These are phyloP conservation scores for Gopherus evgoodei DNA, from an alignment of 2,113 vertebrate species.

Conservation along the genomic window DNA sequence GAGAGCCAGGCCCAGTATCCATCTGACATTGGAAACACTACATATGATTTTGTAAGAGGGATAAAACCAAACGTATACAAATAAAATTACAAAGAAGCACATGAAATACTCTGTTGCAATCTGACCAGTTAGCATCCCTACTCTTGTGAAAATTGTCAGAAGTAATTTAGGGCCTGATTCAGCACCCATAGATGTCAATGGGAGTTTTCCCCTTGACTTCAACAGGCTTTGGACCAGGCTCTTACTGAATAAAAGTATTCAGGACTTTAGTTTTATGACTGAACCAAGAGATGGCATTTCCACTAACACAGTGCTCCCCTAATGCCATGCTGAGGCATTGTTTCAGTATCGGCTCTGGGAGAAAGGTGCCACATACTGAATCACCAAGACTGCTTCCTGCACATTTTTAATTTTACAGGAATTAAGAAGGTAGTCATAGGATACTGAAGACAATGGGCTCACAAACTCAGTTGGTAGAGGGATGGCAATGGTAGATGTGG, in stretches of 20 bases:
- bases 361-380: constrained; percentile 32
- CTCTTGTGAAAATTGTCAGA: not conserved
- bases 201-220: not conserved
- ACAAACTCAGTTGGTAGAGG: constrained; percentile 21
- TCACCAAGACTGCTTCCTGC: constrained; percentile 33
- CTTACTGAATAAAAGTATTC: not conserved
- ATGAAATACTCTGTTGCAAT: not conserved
- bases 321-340: not conserved
- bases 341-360: constrained; percentile 15
- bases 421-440: constrained; percentile 52
- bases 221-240: not conserved
- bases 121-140: not conserved
- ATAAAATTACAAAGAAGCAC: not conserved
- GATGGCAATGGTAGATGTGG: constrained; percentile 42
- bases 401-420: constrained; percentile 52
- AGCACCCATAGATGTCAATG: not conserved
- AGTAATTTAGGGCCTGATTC: not conserved
- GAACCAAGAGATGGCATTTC: not conserved
- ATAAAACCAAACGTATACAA: not conserved
- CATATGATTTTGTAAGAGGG: not conserved
- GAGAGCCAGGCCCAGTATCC: not conserved
- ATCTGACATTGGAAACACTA: not conserved
- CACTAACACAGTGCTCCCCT: constrained; percentile 2
- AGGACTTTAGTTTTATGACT: not conserved
- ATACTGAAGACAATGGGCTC: constrained; percentile 60